A percentile compares a stretch with the other conserved stretches of the same genome.
Conservation (phyloP, 2,888 invertebrate genomes). For the Branchipolynoe longqiensis region DNA sequence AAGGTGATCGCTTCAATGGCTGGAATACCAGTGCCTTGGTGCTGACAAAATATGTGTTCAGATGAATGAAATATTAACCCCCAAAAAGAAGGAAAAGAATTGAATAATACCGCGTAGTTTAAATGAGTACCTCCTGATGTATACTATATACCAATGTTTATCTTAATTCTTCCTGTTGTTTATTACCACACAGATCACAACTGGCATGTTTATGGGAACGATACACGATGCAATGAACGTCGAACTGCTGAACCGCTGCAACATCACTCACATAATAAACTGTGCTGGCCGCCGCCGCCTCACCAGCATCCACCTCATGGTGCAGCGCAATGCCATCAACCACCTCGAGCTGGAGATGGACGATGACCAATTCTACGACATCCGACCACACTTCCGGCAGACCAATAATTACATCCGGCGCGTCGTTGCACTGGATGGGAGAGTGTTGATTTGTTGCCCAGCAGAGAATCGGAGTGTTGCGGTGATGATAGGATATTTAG, state of each 20-base stretch:
- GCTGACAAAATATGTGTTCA: too few relatives aligned
- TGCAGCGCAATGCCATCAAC: too few relatives aligned
- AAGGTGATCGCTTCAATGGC: too few relatives aligned
- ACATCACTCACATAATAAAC: conserved; percentile 63
- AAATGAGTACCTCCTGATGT: too few relatives aligned
- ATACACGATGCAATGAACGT: conserved; percentile 65
- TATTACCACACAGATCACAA: conserved; percentile 49
- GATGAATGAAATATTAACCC: too few relatives aligned
- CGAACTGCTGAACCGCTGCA: conserved; percentile 41
- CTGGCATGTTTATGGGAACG: conserved; percentile 63
- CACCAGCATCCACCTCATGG: conserved; percentile 23
- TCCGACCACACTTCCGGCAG: conserved; percentile 32
- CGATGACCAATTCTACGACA: conserved; percentile 16
- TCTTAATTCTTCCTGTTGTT: too few relatives aligned
- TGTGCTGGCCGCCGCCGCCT: conserved; percentile 54
- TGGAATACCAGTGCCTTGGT: too few relatives aligned
- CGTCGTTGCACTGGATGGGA: background rate
- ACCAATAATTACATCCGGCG: conserved; percentile 50
- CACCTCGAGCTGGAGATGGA: conserved; percentile 15
- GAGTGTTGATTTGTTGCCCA: conserved; percentile 15
- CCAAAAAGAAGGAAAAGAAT: too few relatives aligned
- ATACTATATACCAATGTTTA: too few relatives aligned
- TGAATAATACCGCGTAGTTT: too few relatives aligned
- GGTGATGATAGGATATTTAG: background rate
- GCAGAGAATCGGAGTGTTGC: background rate